These are phyloP conservation scores for Cinclus mexicanus DNA, from an alignment of 2,113 vertebrate species.

Conservation along the genomic window DNA sequence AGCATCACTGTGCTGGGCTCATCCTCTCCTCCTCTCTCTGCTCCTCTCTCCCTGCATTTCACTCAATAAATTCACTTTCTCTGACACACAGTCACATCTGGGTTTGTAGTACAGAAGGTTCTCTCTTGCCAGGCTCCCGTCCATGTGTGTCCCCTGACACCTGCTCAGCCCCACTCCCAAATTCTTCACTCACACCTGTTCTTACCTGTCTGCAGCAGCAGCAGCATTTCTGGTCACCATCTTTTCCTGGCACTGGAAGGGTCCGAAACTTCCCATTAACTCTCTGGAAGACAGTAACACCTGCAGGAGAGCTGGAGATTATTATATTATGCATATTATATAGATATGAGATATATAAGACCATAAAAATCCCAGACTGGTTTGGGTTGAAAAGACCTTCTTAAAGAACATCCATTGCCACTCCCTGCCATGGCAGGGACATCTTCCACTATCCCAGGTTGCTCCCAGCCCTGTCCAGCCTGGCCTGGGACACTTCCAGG, in stretches of 20 bases:
- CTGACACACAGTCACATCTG: background rate
- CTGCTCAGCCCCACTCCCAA: background rate
- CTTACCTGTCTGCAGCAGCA: background rate
- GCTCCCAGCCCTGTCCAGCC: background rate
- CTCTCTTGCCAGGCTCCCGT: background rate
- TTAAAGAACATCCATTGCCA: background rate
- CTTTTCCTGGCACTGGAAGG: background rate
- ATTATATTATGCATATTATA: background rate
- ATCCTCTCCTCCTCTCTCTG: background rate
- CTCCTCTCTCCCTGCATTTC: background rate
- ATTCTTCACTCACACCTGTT: background rate
- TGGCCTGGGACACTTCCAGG: background rate
- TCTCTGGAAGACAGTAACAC: background rate
- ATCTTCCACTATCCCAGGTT: accelerated
- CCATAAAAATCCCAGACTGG: background rate
- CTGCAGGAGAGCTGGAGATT: background rate
- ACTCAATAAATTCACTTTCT: background rate
- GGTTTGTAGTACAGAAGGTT: background rate
- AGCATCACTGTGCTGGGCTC: accelerated
- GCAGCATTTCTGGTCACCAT: background rate
- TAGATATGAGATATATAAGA: background rate
- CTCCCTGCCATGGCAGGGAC: background rate
- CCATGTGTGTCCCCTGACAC: background rate
- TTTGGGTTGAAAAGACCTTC: background rate
- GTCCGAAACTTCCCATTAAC: background rate